phyloP scores from a whole-genome alignment of 2,797 vertebrate genomes.

The Catharus ustulatus region DNA sequence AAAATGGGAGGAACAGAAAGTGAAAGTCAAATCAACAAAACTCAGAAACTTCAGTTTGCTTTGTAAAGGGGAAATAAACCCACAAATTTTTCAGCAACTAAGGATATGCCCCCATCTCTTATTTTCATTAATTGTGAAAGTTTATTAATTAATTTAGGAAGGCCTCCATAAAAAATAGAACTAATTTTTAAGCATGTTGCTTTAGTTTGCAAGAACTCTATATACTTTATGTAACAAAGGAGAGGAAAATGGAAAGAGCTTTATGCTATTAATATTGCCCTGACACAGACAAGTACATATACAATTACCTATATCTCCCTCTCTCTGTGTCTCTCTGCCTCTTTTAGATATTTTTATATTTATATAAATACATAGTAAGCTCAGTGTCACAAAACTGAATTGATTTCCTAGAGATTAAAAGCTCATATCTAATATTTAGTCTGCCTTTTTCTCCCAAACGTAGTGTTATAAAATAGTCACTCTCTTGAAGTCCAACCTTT shows the following conservation, averaged over 20 bases:
- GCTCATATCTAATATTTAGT: not conserved
- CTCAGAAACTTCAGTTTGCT: constrained; percentile 13
- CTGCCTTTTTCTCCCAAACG: not conserved
- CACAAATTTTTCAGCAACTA: not conserved
- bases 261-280: not conserved
- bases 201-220: not conserved
- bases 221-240: not conserved
- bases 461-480: not conserved
- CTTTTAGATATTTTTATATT: not conserved
- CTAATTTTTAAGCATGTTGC: not conserved
- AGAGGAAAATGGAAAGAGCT: not conserved
- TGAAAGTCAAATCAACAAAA: constrained; percentile 45
- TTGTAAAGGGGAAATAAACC: not conserved
- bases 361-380: not conserved
- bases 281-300: not conserved
- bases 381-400: not conserved
- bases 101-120: not conserved
- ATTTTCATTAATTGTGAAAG: not conserved
- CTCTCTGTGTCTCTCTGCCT: not conserved
- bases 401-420: not conserved
- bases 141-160: not conserved
- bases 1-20: constrained; percentile 59
- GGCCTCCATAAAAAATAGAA: not conserved
- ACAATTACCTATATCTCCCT: not conserved
- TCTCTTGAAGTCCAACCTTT: not conserved